Base-by-base conservation (phyloP, 2,113 vertebrate species). In the Falco punctatus region DNA sequence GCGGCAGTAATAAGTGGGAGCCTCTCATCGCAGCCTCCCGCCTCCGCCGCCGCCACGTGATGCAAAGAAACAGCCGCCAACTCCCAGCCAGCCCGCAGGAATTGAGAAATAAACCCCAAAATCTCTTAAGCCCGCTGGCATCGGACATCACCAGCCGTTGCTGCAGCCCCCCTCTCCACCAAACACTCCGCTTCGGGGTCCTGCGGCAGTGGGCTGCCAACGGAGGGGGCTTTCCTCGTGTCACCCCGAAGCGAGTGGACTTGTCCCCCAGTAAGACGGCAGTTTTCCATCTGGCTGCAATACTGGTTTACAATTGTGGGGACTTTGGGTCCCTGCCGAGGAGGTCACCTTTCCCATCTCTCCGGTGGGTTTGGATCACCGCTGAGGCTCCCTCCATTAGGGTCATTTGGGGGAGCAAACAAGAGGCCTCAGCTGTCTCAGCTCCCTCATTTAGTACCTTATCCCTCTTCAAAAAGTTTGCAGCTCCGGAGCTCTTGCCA, bases 41-140 rank as follows among this genome's bases (percentile, higher is more conserved):
- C 94, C 93, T 85, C 94, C 92, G 78, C 86, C 65, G 11, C 3
- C 58, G 71, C 88, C 94, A 90, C 62, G 87, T 77, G 82, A 92
- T 40, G 81, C 15, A 21, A 16, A 66, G 75, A 58, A 61, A 4
- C 65, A 64, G 65, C 71, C 64, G 58, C 88, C 85, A 72, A 20
- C 70, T 69, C 51, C 33, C 62, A 52, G 57, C 49, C 71, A 28
- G 20, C 17, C 69, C 38, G 7, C 86, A 40, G 30, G 13, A 55
- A 87, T 6, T 27, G 3, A 49, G 82, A 38, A 24, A 64, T 4
- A 20, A 75, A 28, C 11, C 55, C n/a, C 20, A 1, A 19, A 20
- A 44, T 15, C 67, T 83, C 40, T 77, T 1, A 5, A 67, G 4
- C 2, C 7, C 7, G 5, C 57, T 0, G 38, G 46, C 55, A 11